Evolutionary conservation across 2,888 invertebrate species (phyloP).

Genomic region (Stratiomys singularior): DNA sequence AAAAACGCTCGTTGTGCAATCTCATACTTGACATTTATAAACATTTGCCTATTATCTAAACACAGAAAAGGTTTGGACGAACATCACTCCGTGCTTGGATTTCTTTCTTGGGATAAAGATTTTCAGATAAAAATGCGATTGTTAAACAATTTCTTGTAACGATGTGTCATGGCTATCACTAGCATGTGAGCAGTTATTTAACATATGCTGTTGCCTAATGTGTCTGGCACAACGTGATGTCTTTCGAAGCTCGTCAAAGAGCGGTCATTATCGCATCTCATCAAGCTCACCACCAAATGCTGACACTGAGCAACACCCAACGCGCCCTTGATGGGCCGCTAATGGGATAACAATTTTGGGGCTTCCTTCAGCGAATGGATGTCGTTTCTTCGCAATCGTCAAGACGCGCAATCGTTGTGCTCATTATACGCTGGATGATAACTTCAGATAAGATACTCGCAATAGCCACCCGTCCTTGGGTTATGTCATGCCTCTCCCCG

Average conservation of each 20-base stretch:
- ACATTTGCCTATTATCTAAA: not conserved
- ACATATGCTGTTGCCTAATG: not conserved
- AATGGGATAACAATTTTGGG: not conserved
- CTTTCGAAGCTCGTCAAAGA: not conserved
- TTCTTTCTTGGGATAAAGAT: too few species aligned
- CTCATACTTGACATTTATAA: constrained; percentile 22
- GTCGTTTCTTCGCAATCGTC: not conserved
- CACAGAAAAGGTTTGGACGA: not conserved
- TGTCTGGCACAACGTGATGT: too few species aligned
- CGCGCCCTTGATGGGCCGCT: not conserved
- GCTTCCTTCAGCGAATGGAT: not conserved
- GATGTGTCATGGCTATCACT: constrained; percentile 8
- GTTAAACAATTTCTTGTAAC: not conserved
- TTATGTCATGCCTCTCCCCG: not conserved
- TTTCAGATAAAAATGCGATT: not conserved
- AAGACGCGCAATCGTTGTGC: not conserved
- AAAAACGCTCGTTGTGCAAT: not conserved
- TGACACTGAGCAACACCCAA: not conserved
- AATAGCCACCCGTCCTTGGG: not conserved
- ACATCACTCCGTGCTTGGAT: not conserved
- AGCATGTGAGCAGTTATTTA: not conserved
- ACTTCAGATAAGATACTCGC: not conserved
- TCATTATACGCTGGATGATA: not conserved
- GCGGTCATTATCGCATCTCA: not conserved
- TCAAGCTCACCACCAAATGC: not conserved